Conservation (phyloP, 2,113 vertebrate genomes). For the Talpa occidentalis region DNA sequence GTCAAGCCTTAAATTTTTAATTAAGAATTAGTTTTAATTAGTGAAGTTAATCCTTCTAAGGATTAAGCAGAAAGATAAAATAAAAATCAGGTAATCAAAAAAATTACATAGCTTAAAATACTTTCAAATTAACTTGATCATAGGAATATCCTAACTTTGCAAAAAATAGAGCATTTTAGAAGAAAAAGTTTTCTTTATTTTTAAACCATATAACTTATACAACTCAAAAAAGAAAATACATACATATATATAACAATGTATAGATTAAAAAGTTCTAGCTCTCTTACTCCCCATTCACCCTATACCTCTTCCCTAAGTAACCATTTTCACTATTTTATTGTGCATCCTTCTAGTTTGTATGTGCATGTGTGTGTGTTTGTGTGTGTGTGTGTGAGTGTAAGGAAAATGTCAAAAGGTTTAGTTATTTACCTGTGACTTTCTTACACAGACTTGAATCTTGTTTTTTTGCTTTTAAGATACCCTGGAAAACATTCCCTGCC, state of each 20-base stretch:
- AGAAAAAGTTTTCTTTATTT: conserved; percentile 24
- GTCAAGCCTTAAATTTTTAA: not conserved
- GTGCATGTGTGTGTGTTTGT: no score
- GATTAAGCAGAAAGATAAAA: not conserved
- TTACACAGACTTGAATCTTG: not conserved
- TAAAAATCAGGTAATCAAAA: not conserved
- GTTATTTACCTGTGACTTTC: conserved; percentile 1
- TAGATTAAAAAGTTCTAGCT: not conserved
- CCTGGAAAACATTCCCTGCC: not conserved
- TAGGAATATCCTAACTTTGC: not conserved
- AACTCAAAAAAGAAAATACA: not conserved
- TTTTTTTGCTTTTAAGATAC: conserved; percentile 29
- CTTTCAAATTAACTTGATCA: conserved; percentile 17
- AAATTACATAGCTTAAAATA: not conserved
- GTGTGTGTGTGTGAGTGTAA: not conserved
- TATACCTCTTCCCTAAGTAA: not conserved
- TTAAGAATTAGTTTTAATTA: not conserved
- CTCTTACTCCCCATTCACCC: not conserved
- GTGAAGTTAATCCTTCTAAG: no score
- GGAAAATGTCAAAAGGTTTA: not conserved
- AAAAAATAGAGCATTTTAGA: not conserved
- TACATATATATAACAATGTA: not conserved
- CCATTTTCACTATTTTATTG: conserved; percentile 17
- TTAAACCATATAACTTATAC: conserved; percentile 10
- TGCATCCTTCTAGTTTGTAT: not conserved